Base-by-base conservation (phyloP, 1,140 invertebrate species). In the Tetramorium parvispinum region DNA sequence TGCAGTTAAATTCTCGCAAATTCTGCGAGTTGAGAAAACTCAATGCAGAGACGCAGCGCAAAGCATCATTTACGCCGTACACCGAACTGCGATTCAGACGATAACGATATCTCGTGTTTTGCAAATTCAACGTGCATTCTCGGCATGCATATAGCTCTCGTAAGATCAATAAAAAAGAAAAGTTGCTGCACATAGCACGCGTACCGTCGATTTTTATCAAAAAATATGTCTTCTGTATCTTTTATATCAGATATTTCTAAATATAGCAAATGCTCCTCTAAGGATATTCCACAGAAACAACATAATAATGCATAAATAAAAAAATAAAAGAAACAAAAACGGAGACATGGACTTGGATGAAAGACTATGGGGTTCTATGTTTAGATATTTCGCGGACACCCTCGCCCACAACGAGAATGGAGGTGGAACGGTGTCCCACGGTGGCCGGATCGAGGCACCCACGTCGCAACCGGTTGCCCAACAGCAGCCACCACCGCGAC, bases 331-430 rank as follows among this genome's bases (percentile, higher is more conserved):
- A 21, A 21, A 32, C 0, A 1, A 21, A 13, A 2, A 10, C 1
- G 2, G 7, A 46, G 46, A 43, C 10, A 10, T 10, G 16, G 10
- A 76, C 10, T 46, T 46, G 37, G 53, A 43, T 43, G 40, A 78
- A n/a, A 49, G 21, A 68, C n/a, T 51, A 3, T 32, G 57, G 18
- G 1, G 7, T 78, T 78, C 11, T 49, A 13, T 90, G n/a, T 87
- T 68, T 89, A 96, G 96, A 88, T 96, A 96, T 87, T 96, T 96
- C 89, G 96, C 95, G 10, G 96, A 96, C 78, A 96, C 96, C 4
- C 93, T 96, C 21, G 95, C 96, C 1, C 95, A 96, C 88, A 96
- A 96, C 88, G 96, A 96, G 87, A 95, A 93, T 75, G 94, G 94
- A 55, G 86, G 86, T 85, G 90, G 92, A 81, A 79, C 93, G 59